phyloP scores from a whole-genome alignment of 1,140 invertebrate species.

The Eciton burchellii region DNA sequence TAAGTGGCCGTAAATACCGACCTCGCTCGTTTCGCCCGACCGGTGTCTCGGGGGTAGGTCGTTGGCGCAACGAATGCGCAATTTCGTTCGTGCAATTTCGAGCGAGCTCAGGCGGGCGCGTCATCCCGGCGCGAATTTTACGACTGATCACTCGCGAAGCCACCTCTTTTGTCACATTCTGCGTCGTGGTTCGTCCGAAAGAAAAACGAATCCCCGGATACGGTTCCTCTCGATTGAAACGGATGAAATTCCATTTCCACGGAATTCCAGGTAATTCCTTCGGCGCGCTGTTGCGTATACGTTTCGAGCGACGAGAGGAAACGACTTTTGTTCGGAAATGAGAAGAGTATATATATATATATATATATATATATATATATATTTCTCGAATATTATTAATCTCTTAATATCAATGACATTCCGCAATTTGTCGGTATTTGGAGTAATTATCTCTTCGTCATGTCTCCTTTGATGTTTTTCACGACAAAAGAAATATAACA shows the following conservation, averaged over 20 bases:
- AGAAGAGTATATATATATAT: too few species aligned
- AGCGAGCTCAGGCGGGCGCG: conserved; percentile 39
- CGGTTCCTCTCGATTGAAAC: conserved; percentile 52
- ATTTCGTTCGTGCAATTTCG: conserved; percentile 70
- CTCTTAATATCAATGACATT: conserved; percentile 23
- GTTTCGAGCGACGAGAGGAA: conserved; percentile 11
- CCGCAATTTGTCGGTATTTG: background rate
- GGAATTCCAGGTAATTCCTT: conserved; percentile 59
- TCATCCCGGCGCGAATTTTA: conserved; percentile 66
- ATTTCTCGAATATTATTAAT: conserved; percentile 38
- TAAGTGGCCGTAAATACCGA: conserved; percentile 32
- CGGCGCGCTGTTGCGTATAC: conserved; percentile 30
- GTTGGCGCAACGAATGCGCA: conserved; percentile 49
- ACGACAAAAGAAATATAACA: background rate
- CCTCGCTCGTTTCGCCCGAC: conserved; percentile 37
- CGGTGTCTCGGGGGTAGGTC: background rate
- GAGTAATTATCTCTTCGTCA: background rate
- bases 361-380: too few species aligned
- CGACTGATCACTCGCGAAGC: conserved; percentile 66
- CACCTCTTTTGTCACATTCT: conserved; percentile 57
- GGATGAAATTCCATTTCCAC: conserved; percentile 58
- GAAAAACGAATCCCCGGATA: conserved; percentile 55
- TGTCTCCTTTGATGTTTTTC: background rate
- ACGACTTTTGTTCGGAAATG: background rate
- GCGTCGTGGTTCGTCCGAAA: conserved; percentile 30